Conservation (phyloP, 2,113 vertebrate genomes). For the Oncorhynchus clarkii region DNA sequence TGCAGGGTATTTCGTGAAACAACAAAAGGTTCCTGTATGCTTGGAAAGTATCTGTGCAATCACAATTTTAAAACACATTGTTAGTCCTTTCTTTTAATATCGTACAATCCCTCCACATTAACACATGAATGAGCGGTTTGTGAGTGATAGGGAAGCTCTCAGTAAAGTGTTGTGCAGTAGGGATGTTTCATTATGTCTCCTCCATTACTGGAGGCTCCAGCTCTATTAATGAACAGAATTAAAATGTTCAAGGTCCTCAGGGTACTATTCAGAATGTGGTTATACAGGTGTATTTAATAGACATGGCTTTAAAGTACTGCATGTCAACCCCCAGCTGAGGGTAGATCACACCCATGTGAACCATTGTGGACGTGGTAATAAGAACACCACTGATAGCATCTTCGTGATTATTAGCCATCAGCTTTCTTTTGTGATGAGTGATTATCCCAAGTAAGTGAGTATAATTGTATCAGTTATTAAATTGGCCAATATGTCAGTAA, state of each 20-base stretch:
- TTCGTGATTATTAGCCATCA: not conserved
- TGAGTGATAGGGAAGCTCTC: not conserved
- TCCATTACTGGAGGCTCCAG: not conserved
- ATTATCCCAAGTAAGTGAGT: not conserved
- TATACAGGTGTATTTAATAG: not conserved
- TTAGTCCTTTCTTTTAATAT: not conserved
- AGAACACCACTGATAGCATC: not conserved
- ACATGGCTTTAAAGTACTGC: not conserved
- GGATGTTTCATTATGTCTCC: not conserved
- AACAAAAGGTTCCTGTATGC: not conserved
- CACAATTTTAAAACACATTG: not conserved
- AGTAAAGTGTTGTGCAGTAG: not conserved
- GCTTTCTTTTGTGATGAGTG: not conserved
- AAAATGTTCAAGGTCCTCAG: constrained; percentile 2
- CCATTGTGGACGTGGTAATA: not conserved
- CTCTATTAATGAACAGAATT: not conserved
- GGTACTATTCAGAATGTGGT: not conserved
- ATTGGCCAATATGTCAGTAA: not conserved
- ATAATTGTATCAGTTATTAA: not conserved
- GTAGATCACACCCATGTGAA: not conserved
- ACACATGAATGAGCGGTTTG: not conserved
- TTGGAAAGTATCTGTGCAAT: not conserved
- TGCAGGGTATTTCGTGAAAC: too few species aligned
- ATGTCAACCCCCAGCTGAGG: not conserved
- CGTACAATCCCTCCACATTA: not conserved